phyloP scores from a whole-genome alignment of 53 echinoderm and acorn worm species.

The Echinometra lucunter region DNA sequence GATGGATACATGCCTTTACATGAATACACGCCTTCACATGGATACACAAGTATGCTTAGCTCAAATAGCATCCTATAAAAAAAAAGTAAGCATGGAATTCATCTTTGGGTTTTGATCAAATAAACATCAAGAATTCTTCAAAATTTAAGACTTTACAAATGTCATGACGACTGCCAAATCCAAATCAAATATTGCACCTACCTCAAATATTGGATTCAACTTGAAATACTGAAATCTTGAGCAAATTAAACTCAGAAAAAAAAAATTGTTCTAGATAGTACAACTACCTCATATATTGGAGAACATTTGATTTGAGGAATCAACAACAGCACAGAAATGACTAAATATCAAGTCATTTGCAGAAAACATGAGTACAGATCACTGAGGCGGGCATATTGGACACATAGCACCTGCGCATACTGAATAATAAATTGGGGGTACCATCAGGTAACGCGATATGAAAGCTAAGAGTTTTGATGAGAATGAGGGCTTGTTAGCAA shows the following conservation, averaged over 20 bases:
- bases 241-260: background rate
- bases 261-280: background rate
- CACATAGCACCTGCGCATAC: conserved; percentile 40
- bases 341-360: background rate
- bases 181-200: no score
- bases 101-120: background rate
- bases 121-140: background rate
- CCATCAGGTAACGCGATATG: background rate
- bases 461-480: background rate
- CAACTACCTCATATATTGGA: background rate
- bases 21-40: no score
- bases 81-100: background rate
- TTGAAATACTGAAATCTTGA: no score
- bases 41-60: background rate
- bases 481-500: background rate
- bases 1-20: no score
- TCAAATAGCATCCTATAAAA: no score
- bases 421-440: conserved; percentile 34
- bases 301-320: background rate
- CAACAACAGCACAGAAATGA: background rate
- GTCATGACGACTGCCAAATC: background rate
- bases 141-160: background rate
- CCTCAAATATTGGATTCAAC: no score
- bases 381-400: background rate
- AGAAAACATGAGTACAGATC: background rate